These are phyloP conservation scores for Ichneumon xanthorius DNA, from an alignment of 2,888 invertebrate species.

Conservation along the genomic window DNA sequence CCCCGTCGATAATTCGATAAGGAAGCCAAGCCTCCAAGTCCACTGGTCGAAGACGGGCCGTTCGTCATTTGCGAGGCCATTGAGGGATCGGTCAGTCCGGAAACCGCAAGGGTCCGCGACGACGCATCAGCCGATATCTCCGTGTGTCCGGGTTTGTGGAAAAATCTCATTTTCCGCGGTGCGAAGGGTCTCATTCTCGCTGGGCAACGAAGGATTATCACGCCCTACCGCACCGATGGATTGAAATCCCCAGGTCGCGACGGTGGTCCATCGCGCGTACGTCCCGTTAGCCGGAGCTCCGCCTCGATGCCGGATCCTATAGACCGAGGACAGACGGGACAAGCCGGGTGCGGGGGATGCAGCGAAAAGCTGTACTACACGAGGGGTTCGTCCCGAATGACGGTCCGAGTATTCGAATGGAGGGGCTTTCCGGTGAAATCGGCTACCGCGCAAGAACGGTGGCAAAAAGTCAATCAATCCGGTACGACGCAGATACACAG, in stretches of 20 bases:
- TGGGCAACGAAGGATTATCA: slow-evolving; percentile 77
- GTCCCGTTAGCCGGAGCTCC: slow-evolving; percentile 9
- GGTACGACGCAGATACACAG: slow-evolving; percentile 49
- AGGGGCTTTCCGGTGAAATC: slow-evolving; percentile 52
- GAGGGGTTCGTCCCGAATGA: slow-evolving; percentile 25
- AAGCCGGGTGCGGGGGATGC: not conserved
- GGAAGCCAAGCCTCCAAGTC: slow-evolving; percentile 68
- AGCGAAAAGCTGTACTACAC: not conserved
- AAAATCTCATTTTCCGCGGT: slow-evolving; percentile 61
- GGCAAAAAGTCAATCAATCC: slow-evolving; percentile 83
- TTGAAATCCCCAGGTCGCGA: slow-evolving; percentile 73
- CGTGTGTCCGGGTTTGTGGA: slow-evolving; percentile 36
- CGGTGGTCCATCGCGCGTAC: slow-evolving; percentile 47
- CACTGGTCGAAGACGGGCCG: slow-evolving; percentile 49
- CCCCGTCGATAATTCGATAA: slow-evolving; percentile 79
- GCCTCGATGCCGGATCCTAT: slow-evolving; percentile 3
- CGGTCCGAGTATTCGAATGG: slow-evolving; percentile 30
- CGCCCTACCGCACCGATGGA: slow-evolving; percentile 80
- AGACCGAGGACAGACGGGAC: not conserved
- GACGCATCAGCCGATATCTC: slow-evolving; percentile 6
- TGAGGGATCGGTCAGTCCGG: not conserved
- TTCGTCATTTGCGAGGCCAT: slow-evolving; percentile 18
- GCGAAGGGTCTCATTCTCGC: slow-evolving; percentile 78
- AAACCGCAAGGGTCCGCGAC: not conserved
- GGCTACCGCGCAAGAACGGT: slow-evolving; percentile 38